Evolutionary conservation across 2,888 invertebrate species (phyloP).

Genomic region (Ischnura elegans): DNA sequence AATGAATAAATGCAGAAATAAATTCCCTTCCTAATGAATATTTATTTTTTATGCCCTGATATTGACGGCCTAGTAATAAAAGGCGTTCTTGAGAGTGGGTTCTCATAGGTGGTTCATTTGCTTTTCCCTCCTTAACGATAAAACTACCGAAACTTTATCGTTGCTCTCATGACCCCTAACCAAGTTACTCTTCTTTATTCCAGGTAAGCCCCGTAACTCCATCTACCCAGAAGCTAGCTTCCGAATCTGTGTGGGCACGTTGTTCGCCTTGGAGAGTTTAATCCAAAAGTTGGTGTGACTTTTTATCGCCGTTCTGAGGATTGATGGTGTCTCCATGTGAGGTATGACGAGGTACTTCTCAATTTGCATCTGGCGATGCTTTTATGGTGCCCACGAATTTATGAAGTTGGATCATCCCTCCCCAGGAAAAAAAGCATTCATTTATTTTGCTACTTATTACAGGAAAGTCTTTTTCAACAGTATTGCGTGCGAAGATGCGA

Average conservation of each 20-base stretch:
- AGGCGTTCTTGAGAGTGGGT: neutral
- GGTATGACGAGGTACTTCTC: too few relatives aligned
- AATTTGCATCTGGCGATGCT: too few relatives aligned
- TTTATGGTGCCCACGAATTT: too few relatives aligned
- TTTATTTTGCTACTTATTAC: too few relatives aligned
- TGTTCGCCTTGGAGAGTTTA: neutral
- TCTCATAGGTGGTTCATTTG: neutral
- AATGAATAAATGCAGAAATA: neutral
- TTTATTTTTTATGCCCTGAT: neutral
- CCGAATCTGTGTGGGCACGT: neutral
- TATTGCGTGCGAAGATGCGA: too few relatives aligned
- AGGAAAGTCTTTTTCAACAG: too few relatives aligned
- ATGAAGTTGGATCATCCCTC: too few relatives aligned
- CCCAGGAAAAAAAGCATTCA: too few relatives aligned
- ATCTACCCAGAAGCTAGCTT: neutral
- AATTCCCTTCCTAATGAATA: neutral
- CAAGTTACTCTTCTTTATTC: slow-evolving; percentile 11
- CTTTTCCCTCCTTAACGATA: neutral
- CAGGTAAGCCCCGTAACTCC: slow-evolving; percentile 13
- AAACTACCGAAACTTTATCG: slow-evolving; percentile 11
- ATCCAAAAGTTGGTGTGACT: neutral
- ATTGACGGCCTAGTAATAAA: neutral
- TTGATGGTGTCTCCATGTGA: neutral
- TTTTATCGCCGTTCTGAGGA: neutral
- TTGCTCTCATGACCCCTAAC: neutral